Conservation (phyloP, 2,797 vertebrate species). For the Ptychadena robeensis region DNA sequence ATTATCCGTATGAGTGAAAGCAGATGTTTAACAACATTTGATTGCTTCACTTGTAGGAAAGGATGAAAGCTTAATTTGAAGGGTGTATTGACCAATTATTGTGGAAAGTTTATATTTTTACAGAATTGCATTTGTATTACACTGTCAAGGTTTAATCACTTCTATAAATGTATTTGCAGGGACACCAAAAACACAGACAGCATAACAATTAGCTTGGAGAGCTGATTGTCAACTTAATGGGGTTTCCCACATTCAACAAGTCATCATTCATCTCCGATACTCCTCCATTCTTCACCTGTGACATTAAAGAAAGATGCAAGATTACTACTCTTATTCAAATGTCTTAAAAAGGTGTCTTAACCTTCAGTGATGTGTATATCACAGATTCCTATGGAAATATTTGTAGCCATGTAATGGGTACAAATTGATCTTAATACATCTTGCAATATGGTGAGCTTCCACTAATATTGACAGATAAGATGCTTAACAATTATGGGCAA, state of each 20-base stretch:
- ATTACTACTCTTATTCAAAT: not conserved
- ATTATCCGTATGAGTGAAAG: slow-evolving; percentile 14
- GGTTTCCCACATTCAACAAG: not conserved
- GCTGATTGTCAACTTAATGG: not conserved
- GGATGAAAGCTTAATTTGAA: not conserved
- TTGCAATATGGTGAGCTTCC: too few species aligned
- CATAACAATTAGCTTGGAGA: too few species aligned
- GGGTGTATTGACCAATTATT: not conserved
- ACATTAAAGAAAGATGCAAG: not conserved
- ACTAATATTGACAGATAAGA: too few species aligned
- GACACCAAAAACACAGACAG: too few species aligned
- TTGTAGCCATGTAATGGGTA: too few species aligned
- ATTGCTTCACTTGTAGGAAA: slow-evolving; percentile 13
- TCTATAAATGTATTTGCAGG: too few species aligned
- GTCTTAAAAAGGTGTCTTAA: too few species aligned
- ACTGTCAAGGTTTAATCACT: not conserved
- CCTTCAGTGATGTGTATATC: too few species aligned
- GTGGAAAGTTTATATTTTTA: not conserved
- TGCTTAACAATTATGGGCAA: too few species aligned
- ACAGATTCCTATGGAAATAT: too few species aligned
- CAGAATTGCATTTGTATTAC: not conserved
- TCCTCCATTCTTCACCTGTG: not conserved
- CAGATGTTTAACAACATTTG: slow-evolving; percentile 3
- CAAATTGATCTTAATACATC: too few species aligned
- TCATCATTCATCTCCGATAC: not conserved